Base-by-base conservation (phyloP, 2,888 invertebrate species). In the Steinernema carpocapsae region DNA sequence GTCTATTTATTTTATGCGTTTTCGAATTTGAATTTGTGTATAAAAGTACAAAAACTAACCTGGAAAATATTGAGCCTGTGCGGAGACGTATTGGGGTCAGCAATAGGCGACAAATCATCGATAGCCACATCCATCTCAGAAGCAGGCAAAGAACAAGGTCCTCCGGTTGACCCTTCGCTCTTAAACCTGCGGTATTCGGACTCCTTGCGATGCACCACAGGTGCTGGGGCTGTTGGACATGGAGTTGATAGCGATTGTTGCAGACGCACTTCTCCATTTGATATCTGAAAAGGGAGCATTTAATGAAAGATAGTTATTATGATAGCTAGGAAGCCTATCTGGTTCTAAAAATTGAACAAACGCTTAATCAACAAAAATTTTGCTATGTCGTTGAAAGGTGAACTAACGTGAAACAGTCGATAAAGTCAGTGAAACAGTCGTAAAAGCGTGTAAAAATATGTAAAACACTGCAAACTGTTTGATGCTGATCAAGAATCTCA, bases 161-260 rank as follows among this genome's bases (percentile, higher is more conserved):
- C 64, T 46, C 19, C 59, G 42, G 29, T 42, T 29, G 37, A 43
- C 74, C 81, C 81, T 76, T 83, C 77, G 59, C 83, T 85, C 76
- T 85, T 84, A 76, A 86, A 86, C 6, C 86, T 76, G 6, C 86
- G 78, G 72, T 87, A 86, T 73, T 87, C 86, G 22, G 81, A 76
- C 24, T 87, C 86, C 64, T 84, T 86, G 51, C 85, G 71, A 0
- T 37, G 52, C 22, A 46, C 46, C 19, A 70, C 46, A 6, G 71
- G 45, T 10, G 71, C 43, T 2, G 71, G 71, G 19, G 46, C 83
- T 1, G 80, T 77, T 29, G 81, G 82, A 70, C 82, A 82, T 6
- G 86, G 86, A 1, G 86, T 86, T 12, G 86, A 86, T 14, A 86
- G 78, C 7, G 86, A 86, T 71, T 80, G 83, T 72, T 79, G 82